A percentile compares a stretch with the other conserved stretches of the same genome.
These are phyloP conservation scores for Aspidiotus destructor DNA, from an alignment of 2,888 invertebrate species.

Conservation along the genomic window DNA sequence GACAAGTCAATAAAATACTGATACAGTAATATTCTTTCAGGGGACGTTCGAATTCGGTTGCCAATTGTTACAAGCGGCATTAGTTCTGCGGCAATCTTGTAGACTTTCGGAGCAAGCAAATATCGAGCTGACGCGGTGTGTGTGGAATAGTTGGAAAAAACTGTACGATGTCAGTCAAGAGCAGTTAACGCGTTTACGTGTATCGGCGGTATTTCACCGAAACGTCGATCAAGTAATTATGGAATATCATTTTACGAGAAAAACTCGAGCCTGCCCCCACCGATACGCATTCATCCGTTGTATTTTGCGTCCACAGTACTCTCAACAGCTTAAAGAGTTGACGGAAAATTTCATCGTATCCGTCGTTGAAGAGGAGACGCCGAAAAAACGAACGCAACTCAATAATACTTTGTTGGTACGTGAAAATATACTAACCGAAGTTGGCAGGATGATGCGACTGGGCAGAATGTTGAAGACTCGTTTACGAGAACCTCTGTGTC, in stretches of 20 bases:
- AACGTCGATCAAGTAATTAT: conserved; percentile 46
- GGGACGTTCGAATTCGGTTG: conserved; percentile 72
- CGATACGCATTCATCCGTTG: background rate
- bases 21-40: conserved; percentile 43
- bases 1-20: no score
- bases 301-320: conserved; percentile 44
- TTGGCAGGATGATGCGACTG: conserved; percentile 60
- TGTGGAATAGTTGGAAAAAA: conserved; percentile 59
- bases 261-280: background rate
- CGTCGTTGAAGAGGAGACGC: conserved; percentile 40
- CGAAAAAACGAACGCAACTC: conserved; percentile 16
- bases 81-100: conserved; percentile 61
- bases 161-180: conserved; percentile 61
- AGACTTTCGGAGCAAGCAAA: conserved; percentile 53
- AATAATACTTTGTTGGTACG: conserved; percentile 45
- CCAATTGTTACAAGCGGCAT: conserved; percentile 63
- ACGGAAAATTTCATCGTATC: conserved; percentile 49
- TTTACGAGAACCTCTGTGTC: conserved; percentile 52
- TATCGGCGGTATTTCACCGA: conserved; percentile 65
- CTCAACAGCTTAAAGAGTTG: conserved; percentile 52
- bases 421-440: conserved; percentile 57
- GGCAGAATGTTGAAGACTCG: conserved; percentile 58
- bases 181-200: conserved; percentile 62
- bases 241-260: background rate
- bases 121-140: conserved; percentile 47